Evolutionary conservation across 2,113 vertebrate genomes (phyloP).

Genomic region (Caloenas nicobarica): DNA sequence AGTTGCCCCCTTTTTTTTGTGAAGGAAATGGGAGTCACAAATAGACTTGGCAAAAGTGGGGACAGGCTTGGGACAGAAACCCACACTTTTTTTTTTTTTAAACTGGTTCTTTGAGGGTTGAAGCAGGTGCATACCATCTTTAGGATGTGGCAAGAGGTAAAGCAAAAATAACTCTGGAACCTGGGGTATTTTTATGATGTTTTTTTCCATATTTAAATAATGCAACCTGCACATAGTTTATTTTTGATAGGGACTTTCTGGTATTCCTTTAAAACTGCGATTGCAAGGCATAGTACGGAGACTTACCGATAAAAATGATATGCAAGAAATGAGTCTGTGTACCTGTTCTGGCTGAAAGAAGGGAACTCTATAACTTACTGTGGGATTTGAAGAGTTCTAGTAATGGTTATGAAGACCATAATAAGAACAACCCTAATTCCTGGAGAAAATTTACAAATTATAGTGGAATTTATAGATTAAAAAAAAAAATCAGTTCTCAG

Average conservation of each 20-base stretch:
- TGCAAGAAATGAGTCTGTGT: not conserved
- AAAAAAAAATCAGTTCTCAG: not conserved
- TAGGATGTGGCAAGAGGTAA: not conserved
- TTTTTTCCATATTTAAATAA: not conserved
- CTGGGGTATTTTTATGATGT: not conserved
- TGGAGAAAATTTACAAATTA: not conserved
- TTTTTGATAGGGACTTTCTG: not conserved
- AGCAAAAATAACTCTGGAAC: not conserved
- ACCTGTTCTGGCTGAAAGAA: not conserved
- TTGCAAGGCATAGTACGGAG: not conserved
- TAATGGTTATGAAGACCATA: not conserved
- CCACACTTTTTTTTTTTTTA: no score
- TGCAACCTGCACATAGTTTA: fast-evolving
- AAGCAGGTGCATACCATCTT: not conserved
- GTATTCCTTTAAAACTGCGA: not conserved
- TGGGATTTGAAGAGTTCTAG: not conserved
- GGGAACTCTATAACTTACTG: fast-evolving
- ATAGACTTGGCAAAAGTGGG: not conserved
- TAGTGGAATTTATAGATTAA: not conserved
- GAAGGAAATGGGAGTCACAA: not conserved
- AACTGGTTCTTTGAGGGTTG: fast-evolving
- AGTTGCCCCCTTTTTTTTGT: not conserved
- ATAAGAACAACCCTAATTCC: not conserved
- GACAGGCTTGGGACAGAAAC: not conserved
- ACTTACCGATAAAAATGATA: fast-evolving